Conservation (phyloP, 30 jellyfish, hydroid and myxozoan genomes). For the Hydractinia echinata region DNA sequence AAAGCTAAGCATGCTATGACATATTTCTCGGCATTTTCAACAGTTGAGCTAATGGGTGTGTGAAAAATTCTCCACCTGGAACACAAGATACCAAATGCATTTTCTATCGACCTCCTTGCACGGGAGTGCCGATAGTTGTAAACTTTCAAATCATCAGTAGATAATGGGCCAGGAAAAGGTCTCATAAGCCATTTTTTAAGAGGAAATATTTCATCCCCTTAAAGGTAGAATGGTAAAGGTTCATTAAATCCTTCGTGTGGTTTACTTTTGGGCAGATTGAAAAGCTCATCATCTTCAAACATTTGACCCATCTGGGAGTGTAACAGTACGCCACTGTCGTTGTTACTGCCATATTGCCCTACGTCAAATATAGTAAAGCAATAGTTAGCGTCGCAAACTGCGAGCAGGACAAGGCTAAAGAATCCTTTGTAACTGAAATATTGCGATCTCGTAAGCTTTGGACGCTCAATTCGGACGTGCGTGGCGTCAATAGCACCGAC, state of each 20-base stretch:
- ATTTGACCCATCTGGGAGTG: slow-evolving; percentile 27
- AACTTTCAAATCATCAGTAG: not conserved
- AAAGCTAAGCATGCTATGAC: slow-evolving; percentile 9
- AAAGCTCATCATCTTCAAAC: slow-evolving; percentile 25
- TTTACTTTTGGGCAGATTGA: slow-evolving; percentile 3
- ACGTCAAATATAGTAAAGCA: slow-evolving; percentile 29
- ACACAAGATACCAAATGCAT: slow-evolving; percentile 23
- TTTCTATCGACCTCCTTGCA: slow-evolving; percentile 14
- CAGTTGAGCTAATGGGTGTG: slow-evolving; percentile 20
- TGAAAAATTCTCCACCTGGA: slow-evolving; percentile 31
- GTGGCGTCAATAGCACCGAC: slow-evolving; percentile 52
- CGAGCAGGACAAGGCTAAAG: slow-evolving; percentile 52
- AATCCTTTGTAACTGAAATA: slow-evolving; percentile 52
- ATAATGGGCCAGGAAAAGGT: slow-evolving; percentile 25
- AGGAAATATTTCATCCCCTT: slow-evolving; percentile 40
- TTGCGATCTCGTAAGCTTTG: slow-evolving; percentile 36
- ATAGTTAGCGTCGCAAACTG: slow-evolving; percentile 47
- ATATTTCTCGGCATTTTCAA: not conserved
- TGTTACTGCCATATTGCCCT: slow-evolving; percentile 40
- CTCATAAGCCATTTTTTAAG: slow-evolving; percentile 36
- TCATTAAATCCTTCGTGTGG: slow-evolving; percentile 5
- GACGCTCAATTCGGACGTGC: slow-evolving; percentile 57
- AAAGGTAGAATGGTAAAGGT: slow-evolving; percentile 17
- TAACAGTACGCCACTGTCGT: slow-evolving; percentile 31
- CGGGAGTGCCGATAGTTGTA: slow-evolving; percentile 30